phyloP scores from a whole-genome alignment of 2,797 vertebrate genomes.

The Mastacembelus armatus region DNA sequence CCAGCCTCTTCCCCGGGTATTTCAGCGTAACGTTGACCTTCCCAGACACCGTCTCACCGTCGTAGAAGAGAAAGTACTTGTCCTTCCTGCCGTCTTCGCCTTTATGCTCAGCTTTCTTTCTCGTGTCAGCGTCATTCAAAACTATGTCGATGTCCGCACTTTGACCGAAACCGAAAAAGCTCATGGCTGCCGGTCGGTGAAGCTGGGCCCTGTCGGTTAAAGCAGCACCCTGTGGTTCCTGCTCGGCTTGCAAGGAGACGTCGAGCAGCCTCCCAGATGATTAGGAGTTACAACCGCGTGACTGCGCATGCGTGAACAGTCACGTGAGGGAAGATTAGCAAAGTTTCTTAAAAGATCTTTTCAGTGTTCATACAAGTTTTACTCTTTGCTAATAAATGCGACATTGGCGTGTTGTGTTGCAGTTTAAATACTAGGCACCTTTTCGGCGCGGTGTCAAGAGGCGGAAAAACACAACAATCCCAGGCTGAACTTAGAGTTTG shows the following conservation, averaged over 20 bases:
- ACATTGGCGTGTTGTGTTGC: no score
- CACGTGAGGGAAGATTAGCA: conserved; percentile 48
- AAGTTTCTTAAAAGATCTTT: background rate
- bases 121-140: conserved; percentile 91
- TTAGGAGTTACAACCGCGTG: conserved; percentile 36
- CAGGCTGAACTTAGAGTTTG: rapidly evolving
- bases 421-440: background rate
- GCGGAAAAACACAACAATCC: conserved; percentile 10
- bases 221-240: no score
- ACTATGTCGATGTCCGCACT: conserved; percentile 93
- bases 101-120: conserved; percentile 93
- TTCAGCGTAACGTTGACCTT: conserved; percentile 92
- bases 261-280: conserved; percentile 50
- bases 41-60: conserved; percentile 94
- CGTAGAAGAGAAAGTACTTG: conserved; percentile 94
- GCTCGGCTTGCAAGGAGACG: no score
- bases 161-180: conserved; percentile 94
- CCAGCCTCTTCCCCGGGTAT: conserved; percentile 92
- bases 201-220: background rate
- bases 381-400: rapidly evolving
- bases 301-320: conserved; percentile 68
- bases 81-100: conserved; percentile 94
- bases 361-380: rapidly evolving
- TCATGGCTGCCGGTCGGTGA: conserved; percentile 81
- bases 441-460: conserved; percentile 52